Conservation (phyloP, 1,140 invertebrate genomes). For the Aplysia californica region DNA sequence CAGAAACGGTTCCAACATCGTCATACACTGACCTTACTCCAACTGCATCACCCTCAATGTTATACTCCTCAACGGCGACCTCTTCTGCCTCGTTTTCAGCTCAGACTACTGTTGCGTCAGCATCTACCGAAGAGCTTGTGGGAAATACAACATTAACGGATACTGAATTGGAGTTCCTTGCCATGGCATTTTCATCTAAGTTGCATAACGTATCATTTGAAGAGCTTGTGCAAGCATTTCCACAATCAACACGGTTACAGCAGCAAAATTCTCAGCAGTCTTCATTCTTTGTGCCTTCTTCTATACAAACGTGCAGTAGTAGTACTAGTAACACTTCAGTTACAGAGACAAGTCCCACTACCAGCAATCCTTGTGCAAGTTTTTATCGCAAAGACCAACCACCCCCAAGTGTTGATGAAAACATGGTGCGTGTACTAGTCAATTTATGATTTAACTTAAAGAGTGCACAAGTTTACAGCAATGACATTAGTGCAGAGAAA, state of each 20-base stretch:
- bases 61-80: not conserved
- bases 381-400: slow-evolving; percentile 25
- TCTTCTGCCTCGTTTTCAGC: not conserved
- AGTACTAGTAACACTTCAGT: not conserved
- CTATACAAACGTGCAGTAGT: slow-evolving; percentile 15
- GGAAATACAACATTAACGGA: slow-evolving; percentile 9
- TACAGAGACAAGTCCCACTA: not conserved
- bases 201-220: slow-evolving; percentile 15
- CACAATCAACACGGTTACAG: not conserved
- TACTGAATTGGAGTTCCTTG: slow-evolving; percentile 19
- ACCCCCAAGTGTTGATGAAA: slow-evolving; percentile 21
- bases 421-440: slow-evolving; percentile 25
- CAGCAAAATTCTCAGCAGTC: slow-evolving; percentile 18
- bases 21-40: not conserved
- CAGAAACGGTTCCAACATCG: slow-evolving; percentile 8
- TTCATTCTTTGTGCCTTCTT: slow-evolving; percentile 28
- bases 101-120: not conserved
- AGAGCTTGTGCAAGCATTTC: slow-evolving; percentile 22
- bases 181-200: slow-evolving; percentile 22
- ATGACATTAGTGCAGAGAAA: too few species aligned
- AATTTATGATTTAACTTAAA: slow-evolving; percentile 16
- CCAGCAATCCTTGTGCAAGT: slow-evolving; percentile 25
- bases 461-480: too few species aligned
- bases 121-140: slow-evolving; percentile 9
- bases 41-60: not conserved